These are phyloP conservation scores for Metopia argyrocephala DNA, from an alignment of 2,888 invertebrate genomes.

Conservation along the genomic window DNA sequence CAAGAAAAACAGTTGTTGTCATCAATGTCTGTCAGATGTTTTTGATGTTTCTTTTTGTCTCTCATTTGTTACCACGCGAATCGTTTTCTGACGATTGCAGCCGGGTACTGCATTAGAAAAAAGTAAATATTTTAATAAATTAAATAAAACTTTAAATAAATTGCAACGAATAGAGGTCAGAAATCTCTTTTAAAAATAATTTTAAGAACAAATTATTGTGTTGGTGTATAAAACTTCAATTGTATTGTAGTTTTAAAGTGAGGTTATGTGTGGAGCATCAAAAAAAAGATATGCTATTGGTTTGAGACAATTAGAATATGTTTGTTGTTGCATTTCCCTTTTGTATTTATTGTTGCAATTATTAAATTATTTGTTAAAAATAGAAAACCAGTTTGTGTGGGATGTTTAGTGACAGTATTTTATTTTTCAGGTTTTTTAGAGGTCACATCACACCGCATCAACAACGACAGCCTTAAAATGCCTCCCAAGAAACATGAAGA, in stretches of 20 bases:
- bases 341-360: slow-evolving; percentile 8
- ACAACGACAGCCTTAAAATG: slow-evolving; percentile 66
- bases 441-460: slow-evolving; percentile 9
- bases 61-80: slow-evolving; percentile 53
- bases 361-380: slow-evolving; percentile 18
- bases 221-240: background rate
- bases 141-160: slow-evolving; percentile 14
- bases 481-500: slow-evolving; percentile 94
- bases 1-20: slow-evolving; percentile 11
- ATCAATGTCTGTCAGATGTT: slow-evolving; percentile 22
- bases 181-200: slow-evolving; percentile 3
- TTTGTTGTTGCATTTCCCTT: slow-evolving; percentile 17
- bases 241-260: slow-evolving; percentile 27
- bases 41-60: slow-evolving; percentile 60
- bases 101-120: slow-evolving; percentile 40
- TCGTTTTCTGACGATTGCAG: slow-evolving; percentile 42
- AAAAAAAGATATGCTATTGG: background rate
- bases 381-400: slow-evolving; percentile 9
- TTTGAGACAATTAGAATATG: slow-evolving; percentile 8
- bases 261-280: slow-evolving; percentile 51
- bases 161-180: background rate
- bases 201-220: background rate
- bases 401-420: slow-evolving; percentile 3
- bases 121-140: slow-evolving; percentile 44
- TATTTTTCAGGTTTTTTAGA: slow-evolving; percentile 46